A percentile compares a stretch with the other conserved stretches of the same genome.
These are phyloP conservation scores for Drosophila pallidifrons DNA, from an alignment of 1,140 invertebrate genomes.

Conservation along the genomic window DNA sequence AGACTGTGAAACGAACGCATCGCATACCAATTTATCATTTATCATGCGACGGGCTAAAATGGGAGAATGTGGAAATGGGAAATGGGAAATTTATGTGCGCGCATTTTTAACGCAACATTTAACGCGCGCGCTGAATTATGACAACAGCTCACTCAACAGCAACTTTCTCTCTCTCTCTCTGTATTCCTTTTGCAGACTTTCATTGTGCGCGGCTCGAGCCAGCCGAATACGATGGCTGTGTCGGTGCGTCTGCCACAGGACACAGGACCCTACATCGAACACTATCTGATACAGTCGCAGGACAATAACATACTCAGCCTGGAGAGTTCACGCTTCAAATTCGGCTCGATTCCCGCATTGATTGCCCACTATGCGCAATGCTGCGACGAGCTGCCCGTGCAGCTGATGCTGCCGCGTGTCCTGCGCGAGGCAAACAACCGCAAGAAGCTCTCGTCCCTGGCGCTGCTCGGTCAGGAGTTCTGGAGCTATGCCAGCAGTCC, in stretches of 20 bases:
- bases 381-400: slow-evolving; percentile 97
- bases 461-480: slow-evolving; percentile 96
- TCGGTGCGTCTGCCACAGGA: slow-evolving; percentile 94
- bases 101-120: slow-evolving; percentile 84
- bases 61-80: neutral
- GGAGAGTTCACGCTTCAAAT: slow-evolving; percentile 96
- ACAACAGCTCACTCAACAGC: slow-evolving; percentile 54
- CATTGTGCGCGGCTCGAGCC: slow-evolving; percentile 96
- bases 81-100: slow-evolving; percentile 80
- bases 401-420: slow-evolving; percentile 93
- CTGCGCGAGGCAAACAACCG: slow-evolving; percentile 94
- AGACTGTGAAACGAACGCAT: slow-evolving; percentile 13
- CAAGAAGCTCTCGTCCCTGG: slow-evolving; percentile 95
- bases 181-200: slow-evolving; percentile 90
- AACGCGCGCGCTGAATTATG: slow-evolving; percentile 51
- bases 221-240: slow-evolving; percentile 96
- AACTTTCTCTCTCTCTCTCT: slow-evolving; percentile 4
- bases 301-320: slow-evolving; percentile 92
- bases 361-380: slow-evolving; percentile 97
- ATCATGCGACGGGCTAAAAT: slow-evolving; percentile 41
- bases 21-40: slow-evolving; percentile 80
- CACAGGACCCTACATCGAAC: slow-evolving; percentile 96
- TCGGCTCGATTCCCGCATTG: slow-evolving; percentile 95
- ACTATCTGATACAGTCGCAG: slow-evolving; percentile 96
- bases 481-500: slow-evolving; percentile 95